Evolutionary conservation across 1,140 invertebrate genomes (phyloP).

Genomic region (Antheraea mylitta): DNA sequence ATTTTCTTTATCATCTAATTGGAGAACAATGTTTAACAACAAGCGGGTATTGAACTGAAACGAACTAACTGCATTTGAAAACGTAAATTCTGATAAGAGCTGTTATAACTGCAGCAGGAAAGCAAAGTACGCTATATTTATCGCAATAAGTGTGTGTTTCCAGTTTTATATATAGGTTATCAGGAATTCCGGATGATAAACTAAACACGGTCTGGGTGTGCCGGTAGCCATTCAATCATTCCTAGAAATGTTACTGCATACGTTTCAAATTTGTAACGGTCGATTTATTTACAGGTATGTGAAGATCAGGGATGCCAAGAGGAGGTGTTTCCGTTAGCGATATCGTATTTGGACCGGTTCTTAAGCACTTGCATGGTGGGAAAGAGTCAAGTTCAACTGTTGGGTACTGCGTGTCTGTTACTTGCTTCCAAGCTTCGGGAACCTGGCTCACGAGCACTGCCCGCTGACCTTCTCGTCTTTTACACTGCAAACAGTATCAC

Average conservation of each 20-base stretch:
- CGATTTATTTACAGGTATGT: conserved; percentile 87
- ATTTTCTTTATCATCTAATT: background rate
- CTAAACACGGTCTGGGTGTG: conserved; percentile 42
- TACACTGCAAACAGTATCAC: conserved; percentile 96
- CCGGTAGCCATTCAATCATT: conserved; percentile 27
- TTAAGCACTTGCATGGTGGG: conserved; percentile 88
- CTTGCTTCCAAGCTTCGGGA: conserved; percentile 95
- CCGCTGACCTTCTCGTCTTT: conserved; percentile 89
- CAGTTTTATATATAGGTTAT: conserved; percentile 74
- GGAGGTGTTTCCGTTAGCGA: conserved; percentile 93
- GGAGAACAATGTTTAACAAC: background rate
- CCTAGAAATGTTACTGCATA: conserved; percentile 29
- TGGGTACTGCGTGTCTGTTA: conserved; percentile 93
- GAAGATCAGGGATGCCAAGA: conserved; percentile 94
- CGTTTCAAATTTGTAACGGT: conserved; percentile 19
- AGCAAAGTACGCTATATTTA: conserved; percentile 55
- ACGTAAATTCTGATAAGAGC: conserved; percentile 51
- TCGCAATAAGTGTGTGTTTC: conserved; percentile 57
- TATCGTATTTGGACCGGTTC: conserved; percentile 96
- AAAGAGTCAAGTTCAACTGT: conserved; percentile 92
- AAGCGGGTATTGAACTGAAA: background rate
- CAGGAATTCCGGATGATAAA: conserved; percentile 70
- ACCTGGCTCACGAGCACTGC: conserved; percentile 84
- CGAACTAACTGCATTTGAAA: conserved; percentile 5
- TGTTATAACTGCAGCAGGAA: conserved; percentile 44